phyloP scores from a whole-genome alignment of 2,113 vertebrate species.

The Sylvia atricapilla region DNA sequence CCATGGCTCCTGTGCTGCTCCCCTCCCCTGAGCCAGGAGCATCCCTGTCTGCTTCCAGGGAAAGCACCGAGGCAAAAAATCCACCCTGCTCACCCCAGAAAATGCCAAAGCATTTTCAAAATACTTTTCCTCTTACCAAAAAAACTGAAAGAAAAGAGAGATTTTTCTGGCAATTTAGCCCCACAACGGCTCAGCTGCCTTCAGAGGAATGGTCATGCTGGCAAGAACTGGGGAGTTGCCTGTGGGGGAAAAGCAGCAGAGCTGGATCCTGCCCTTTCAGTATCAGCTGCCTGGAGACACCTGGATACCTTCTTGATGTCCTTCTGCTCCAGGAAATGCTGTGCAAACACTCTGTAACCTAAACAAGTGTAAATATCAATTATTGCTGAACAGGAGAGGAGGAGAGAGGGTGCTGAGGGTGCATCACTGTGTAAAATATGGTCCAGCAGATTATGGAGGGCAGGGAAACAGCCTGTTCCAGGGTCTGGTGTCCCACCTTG shows the following conservation, averaged over 20 bases:
- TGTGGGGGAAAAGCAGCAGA: not conserved
- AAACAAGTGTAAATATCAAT: not conserved
- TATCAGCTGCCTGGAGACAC: not conserved
- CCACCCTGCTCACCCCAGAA: not conserved
- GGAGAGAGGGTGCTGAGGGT: not conserved
- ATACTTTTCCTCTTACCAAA: too few relatives aligned
- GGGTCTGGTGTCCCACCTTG: not conserved
- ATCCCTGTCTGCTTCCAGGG: not conserved
- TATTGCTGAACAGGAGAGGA: not conserved
- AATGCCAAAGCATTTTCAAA: too few relatives aligned
- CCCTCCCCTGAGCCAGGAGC: not conserved
- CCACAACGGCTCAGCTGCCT: not conserved
- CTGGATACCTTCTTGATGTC: not conserved
- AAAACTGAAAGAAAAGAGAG: not conserved
- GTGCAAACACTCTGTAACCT: not conserved
- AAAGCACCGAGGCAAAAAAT: not conserved
- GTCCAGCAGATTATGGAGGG: not conserved
- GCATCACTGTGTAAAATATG: accelerated
- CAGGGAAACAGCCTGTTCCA: too few relatives aligned
- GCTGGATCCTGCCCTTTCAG: not conserved
- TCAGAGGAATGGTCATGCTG: not conserved
- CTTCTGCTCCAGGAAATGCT: not conserved
- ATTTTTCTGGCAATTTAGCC: not conserved
- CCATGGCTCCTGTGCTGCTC: accelerated
- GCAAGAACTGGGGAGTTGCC: too few relatives aligned